These are phyloP conservation scores for Heteromormyrus szaboi DNA, from an alignment of 2,797 vertebrate genomes.

Conservation along the genomic window DNA sequence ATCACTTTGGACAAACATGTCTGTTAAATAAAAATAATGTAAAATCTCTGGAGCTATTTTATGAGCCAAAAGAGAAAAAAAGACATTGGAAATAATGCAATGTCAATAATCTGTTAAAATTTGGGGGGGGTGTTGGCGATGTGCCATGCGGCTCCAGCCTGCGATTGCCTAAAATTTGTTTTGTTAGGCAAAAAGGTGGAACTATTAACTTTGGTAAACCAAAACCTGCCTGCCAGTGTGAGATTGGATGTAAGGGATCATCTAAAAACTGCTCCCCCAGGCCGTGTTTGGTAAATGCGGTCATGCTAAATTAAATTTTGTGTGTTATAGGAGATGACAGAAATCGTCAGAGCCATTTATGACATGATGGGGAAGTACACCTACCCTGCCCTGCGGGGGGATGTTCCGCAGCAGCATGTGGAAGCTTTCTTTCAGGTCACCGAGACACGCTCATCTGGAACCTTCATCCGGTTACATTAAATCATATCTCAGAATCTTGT, in stretches of 20 bases:
- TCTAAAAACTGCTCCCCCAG: background rate
- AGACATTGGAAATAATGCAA: background rate
- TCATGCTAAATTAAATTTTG: background rate
- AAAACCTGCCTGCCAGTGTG: background rate
- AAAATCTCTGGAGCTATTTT: background rate
- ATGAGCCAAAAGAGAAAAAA: background rate
- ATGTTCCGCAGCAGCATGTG: conserved; percentile 89
- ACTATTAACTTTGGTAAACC: background rate
- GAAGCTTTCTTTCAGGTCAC: conserved; percentile 90
- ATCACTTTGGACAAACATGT: background rate
- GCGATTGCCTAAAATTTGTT: background rate
- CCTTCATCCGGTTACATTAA: background rate
- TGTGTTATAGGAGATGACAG: conserved; percentile 86
- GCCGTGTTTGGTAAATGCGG: background rate
- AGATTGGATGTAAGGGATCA: background rate
- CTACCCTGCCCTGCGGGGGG: conserved; percentile 86
- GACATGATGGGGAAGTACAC: conserved; percentile 99
- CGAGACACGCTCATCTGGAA: background rate
- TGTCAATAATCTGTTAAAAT: background rate
- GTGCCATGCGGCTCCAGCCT: background rate
- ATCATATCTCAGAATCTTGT: background rate
- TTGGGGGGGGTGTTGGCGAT: background rate
- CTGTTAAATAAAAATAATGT: background rate
- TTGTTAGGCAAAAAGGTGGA: background rate
- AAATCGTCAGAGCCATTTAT: conserved; percentile 94